phyloP scores from a whole-genome alignment of 2,113 vertebrate genomes.

The Vireo altiloquus region DNA sequence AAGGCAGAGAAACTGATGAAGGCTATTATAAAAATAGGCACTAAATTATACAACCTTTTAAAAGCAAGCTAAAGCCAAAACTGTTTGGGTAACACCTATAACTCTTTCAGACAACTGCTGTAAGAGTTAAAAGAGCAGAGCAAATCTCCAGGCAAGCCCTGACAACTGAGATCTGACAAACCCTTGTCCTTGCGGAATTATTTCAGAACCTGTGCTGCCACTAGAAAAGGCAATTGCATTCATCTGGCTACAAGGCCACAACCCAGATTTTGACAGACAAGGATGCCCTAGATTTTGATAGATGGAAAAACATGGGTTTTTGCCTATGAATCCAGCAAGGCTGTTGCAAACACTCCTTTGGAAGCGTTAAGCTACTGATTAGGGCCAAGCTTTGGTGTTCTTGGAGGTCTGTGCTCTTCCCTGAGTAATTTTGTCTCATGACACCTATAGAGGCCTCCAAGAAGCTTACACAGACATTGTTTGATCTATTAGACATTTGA shows the following conservation, averaged over 20 bases:
- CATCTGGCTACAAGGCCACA: neutral
- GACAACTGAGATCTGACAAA: neutral
- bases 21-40: neutral
- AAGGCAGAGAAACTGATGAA: neutral
- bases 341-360: neutral
- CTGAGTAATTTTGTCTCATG: neutral
- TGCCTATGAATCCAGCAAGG: neutral
- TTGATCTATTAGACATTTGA: neutral
- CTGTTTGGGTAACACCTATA: neutral
- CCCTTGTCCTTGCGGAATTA: neutral
- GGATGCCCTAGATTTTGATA: neutral
- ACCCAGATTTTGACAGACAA: accelerated
- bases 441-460: neutral
- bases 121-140: neutral
- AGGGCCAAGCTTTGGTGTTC: neutral
- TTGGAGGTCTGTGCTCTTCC: neutral
- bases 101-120: neutral
- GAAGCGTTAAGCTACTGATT: neutral
- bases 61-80: neutral
- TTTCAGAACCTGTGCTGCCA: neutral
- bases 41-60: neutral
- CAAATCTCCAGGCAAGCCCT: neutral
- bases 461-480: neutral
- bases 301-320: neutral
- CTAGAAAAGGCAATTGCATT: neutral